These are phyloP conservation scores for Cactoblastis cactorum DNA, from an alignment of 2,888 invertebrate genomes.

Conservation along the genomic window DNA sequence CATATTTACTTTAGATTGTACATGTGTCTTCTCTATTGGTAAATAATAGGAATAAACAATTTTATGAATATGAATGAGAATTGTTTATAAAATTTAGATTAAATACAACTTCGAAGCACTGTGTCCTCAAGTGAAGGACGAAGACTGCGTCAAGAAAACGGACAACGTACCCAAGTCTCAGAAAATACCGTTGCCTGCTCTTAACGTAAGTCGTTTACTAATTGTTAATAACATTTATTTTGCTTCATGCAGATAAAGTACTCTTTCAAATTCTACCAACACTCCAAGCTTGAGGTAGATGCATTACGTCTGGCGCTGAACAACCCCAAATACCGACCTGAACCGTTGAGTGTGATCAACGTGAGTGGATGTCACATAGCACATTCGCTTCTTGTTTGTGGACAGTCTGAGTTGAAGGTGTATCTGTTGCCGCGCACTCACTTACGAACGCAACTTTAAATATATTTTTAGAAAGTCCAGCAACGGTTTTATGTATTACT, in stretches of 20 bases:
- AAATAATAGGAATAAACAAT: slow-evolving; percentile 4
- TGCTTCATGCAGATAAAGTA: slow-evolving; percentile 81
- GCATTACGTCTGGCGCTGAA: slow-evolving; percentile 76
- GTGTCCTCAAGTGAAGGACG: slow-evolving; percentile 81
- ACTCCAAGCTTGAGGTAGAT: slow-evolving; percentile 78
- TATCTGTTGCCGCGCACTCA: neutral
- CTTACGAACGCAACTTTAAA: too few species aligned
- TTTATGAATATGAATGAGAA: slow-evolving; percentile 15
- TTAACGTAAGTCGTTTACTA: slow-evolving; percentile 82
- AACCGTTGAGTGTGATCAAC: slow-evolving; percentile 83
- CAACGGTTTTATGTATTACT: too few species aligned
- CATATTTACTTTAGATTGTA: too few species aligned
- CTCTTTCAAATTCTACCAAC: slow-evolving; percentile 83
- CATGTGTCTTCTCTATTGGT: too few species aligned
- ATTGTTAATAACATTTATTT: slow-evolving; percentile 24
- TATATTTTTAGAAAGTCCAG: too few species aligned
- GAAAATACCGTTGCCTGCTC: slow-evolving; percentile 85
- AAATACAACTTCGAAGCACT: slow-evolving; percentile 87
- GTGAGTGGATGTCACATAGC: slow-evolving; percentile 73
- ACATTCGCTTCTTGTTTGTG: slow-evolving; percentile 27
- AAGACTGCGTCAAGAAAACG: slow-evolving; percentile 81
- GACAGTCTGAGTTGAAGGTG: too few species aligned
- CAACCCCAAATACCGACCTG: slow-evolving; percentile 80
- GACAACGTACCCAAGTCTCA: slow-evolving; percentile 70
- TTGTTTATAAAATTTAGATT: slow-evolving; percentile 76